phyloP scores from a whole-genome alignment of 2,797 vertebrate species.

The Cossypha dichroa region DNA sequence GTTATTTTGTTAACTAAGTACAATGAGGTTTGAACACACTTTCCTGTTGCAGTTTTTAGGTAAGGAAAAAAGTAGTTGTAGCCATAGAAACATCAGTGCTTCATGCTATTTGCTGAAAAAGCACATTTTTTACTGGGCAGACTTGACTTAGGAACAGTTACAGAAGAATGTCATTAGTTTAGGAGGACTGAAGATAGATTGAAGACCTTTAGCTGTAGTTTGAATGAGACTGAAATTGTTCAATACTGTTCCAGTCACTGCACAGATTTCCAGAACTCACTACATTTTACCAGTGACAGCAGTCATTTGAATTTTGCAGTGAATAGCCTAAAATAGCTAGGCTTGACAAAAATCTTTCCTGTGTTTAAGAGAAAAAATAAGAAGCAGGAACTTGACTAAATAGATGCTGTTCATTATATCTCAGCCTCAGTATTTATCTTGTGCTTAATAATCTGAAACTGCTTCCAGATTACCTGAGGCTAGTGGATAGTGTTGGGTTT shows the following conservation, averaged over 20 bases:
- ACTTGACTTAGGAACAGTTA: not conserved
- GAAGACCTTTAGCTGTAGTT: not conserved
- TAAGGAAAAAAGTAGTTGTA: not conserved
- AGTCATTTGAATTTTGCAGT: not conserved
- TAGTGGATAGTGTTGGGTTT: not conserved
- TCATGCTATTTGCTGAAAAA: not conserved
- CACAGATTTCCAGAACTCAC: not conserved
- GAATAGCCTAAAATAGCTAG: not conserved
- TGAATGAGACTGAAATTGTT: not conserved
- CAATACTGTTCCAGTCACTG: not conserved
- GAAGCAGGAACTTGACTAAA: not conserved
- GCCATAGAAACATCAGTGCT: fast-evolving
- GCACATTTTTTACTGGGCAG: fast-evolving
- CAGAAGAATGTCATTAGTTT: not conserved
- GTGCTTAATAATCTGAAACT: not conserved
- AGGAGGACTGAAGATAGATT: not conserved
- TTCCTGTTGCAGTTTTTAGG: not conserved
- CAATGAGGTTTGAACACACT: not conserved
- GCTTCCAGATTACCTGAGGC: not conserved
- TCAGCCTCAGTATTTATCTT: not conserved
- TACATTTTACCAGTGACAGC: not conserved
- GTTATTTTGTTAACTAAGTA: not conserved
- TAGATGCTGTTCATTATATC: not conserved
- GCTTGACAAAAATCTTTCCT: not conserved
- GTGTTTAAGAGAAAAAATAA: not conserved